Evolutionary conservation across 1,140 invertebrate species (phyloP), one percentile per base, ranked within the genome.

Genomic region (Spodoptera litura): DNA sequence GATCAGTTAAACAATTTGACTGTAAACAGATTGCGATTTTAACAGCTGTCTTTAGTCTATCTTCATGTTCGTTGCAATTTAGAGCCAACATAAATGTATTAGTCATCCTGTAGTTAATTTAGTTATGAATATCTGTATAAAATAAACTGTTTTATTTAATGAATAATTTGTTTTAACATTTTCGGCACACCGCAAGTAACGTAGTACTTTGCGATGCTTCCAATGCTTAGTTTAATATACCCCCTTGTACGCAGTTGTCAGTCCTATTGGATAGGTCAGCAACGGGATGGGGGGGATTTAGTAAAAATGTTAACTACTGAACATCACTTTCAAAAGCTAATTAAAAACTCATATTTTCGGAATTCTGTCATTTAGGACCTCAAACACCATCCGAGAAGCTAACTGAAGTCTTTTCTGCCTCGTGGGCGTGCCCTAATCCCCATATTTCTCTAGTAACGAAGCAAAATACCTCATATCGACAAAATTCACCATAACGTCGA

Each of bases 231-330:
- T 25, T 83, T 78, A 9, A 78, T 91, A 59, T 91, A 70, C 86
- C 89, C 89, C 87, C 84, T 78, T 83, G 84, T 89, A 91, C 89
- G 87, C 87, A 89, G 87, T 82, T 83, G 83, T 44, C 82, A 66
- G 49, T 79, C 80, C 84, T 83, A 90, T 82, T 35, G 61, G 38
- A 2, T 44, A 88, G 85, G 81, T 77, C 76, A 77, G 81, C 87
- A 86, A 90, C 89, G 87, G 87, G 89, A 90, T 85, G 27, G 64
- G 83, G 87, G 89, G 89, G 74, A 59, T 58, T 71, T 44, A 13
- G 9, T 5, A 4, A n/a, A 52, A n/a, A 25, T 11, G 4, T n/a
- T 20, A 15, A n/a, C 3, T 20, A 20, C 20, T 20, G 20, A 20
- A 20, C 20, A 20, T 20, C 20, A 20, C 20, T 20, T 20, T 49